Evolutionary conservation across 2,113 vertebrate species (phyloP), one percentile per base, ranked within the genome.

Genomic region (Campylomormyrus numenius): DNA sequence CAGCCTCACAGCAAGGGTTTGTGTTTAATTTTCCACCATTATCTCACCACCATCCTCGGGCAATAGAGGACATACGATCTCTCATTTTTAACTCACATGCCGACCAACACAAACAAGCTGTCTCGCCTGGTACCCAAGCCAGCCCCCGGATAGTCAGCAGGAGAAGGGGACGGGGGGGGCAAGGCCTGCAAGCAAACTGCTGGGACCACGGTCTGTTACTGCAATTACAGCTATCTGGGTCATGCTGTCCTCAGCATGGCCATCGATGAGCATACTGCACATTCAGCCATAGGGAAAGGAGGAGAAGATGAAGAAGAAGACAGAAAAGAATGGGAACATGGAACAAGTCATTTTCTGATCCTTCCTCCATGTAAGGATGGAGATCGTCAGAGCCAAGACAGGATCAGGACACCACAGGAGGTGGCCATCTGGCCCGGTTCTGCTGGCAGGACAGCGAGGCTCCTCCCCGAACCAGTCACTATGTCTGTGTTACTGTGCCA

Each of bases 31-130:
- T 42, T 42, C 74, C 74, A 80, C 17, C 31, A 42, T 42, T 80
- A 80, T 42, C 74, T 80, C 74, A 80, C 74, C 74, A 80, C 74
- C 35, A 39, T 42, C 74, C 74, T 42, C 13, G 35, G 74, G 74
- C 74, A 42, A 80, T 27, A 80, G 74, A 80, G 35, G 74, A 80
- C 74, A 80, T 35, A 80, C 35, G 13, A 80, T 80, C 35, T 80
- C 74, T 80, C 74, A 42, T 80, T 80, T 80, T 80, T 80, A 80
- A 80, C 74, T 42, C 74, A 80, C 74, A 80, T 35, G 62, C 62
- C 62, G 62, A 70, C 62, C 62, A 3, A 31, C 62, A 13, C 62
- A 70, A 70, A 70, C 62, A 70, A 70, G n/a, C 62, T 70, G 62
- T 70, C 62, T 70, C 62, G 62, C 62, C 62, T 31, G 62, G 62